Evolutionary conservation across 1,140 invertebrate species (phyloP), one percentile per base, ranked within the genome.

Genomic region (Scylla paramamosain): DNA sequence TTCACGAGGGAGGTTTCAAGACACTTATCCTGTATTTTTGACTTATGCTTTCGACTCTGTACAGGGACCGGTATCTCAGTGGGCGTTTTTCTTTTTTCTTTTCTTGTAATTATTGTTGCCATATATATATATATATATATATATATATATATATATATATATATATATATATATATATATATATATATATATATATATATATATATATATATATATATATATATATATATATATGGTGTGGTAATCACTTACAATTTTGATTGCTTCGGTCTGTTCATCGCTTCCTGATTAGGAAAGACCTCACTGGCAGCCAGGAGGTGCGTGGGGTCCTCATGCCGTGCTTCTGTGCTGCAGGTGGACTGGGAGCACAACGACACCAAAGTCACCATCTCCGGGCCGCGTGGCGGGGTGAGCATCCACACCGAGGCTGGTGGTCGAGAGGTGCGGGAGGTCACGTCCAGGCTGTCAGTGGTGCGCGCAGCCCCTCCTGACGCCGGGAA

Each of bases 321-420:
- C 10, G 52, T 59, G 52, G 10, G 12, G 52, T 20, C 12, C 20
- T 12, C 10, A 59, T 59, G 52, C 2, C 10, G 52, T 59, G 52
- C 52, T 8, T 59, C 52, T 20, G 39, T 32, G 32, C 16, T 39
- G 7, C 88, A 96, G 95, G 95, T 96, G 25, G 86, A 86, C 25
- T 96, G 95, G 95, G 45, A 96, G 25, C 95, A 96, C 91, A 96
- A 96, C 83, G 93, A 90, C 16, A 94, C 93, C 12, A 31, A n/a
- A n/a, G 77, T 96, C 12, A 92, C 84, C 32, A 96, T 96, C 87
- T 59, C 88, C 10, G 92, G 87, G 6, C 95, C 93, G 0, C 88
- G 95, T 32, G 95, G 95, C 2, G 95, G 95, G 14, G 92, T 96
- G 8, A 96, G 95, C 90, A 95, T 96, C 46, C 93, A 96, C 52